phyloP scores from a whole-genome alignment of 2,888 invertebrate species.

The Harpalus rufipes region DNA sequence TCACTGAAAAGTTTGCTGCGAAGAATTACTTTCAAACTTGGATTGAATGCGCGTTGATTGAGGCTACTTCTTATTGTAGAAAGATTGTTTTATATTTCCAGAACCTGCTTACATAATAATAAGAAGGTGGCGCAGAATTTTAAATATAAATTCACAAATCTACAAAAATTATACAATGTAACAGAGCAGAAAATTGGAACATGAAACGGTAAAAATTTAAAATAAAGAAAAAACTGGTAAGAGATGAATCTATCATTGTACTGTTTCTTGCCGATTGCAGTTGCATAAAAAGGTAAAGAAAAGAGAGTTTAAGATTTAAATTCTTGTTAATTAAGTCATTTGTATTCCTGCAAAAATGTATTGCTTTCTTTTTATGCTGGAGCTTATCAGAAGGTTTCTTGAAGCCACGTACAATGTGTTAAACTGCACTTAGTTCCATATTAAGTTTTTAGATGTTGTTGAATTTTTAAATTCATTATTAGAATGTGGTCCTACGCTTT shows the following conservation, averaged over 20 bases:
- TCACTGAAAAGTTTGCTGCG: conserved; percentile 36
- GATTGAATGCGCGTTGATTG: conserved; percentile 42
- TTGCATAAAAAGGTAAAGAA: conserved; percentile 3
- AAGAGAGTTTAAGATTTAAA: background rate
- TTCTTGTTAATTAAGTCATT: conserved; percentile 31
- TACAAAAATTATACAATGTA: background rate
- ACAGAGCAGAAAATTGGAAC: background rate
- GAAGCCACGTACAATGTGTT: conserved; percentile 11
- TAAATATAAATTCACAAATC: background rate
- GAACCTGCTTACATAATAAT: background rate
- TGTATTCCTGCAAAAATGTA: conserved; percentile 3
- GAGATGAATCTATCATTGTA: background rate
- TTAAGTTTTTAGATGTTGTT: conserved; percentile 6
- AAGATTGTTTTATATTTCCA: conserved; percentile 2
- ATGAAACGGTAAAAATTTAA: background rate
- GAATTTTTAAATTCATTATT: background rate
- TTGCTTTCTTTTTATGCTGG: conserved; percentile 27
- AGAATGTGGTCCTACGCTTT: background rate
- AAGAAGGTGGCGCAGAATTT: background rate
- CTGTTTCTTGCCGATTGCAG: background rate
- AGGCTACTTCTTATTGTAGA: background rate
- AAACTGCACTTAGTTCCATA: background rate
- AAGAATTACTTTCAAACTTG: conserved; percentile 40
- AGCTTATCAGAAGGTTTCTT: conserved; percentile 18
- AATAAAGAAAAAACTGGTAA: background rate